Conservation (phyloP, 1,140 invertebrate genomes). For the Aplysia californica region DNA sequence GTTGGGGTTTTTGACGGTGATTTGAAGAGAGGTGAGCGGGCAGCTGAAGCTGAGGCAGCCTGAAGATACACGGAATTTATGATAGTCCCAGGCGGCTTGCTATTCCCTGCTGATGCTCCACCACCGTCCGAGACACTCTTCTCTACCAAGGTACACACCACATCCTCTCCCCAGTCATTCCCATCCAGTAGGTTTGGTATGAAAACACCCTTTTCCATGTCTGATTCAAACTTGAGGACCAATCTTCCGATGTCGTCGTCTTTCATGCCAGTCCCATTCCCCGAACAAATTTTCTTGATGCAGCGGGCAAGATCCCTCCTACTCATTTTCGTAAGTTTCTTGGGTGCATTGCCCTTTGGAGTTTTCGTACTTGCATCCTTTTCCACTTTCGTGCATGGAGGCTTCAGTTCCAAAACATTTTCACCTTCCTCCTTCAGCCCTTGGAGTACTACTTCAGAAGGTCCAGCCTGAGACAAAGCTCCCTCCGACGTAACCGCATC, state of each 20-base stretch:
- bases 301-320: not conserved
- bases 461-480: no score
- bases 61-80: not conserved
- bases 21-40: not conserved
- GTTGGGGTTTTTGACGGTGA: not conserved
- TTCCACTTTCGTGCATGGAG: no score
- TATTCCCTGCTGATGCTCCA: no score
- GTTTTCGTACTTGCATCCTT: no score
- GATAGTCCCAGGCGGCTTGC: not conserved
- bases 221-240: not conserved
- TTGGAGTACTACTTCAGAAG: no score
- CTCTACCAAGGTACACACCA: not conserved
- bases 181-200: slow-evolving; percentile 1
- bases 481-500: no score
- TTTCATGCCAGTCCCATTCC: not conserved
- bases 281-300: not conserved
- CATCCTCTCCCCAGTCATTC: not conserved
- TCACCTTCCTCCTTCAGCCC: no score
- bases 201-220: not conserved
- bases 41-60: not conserved
- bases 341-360: not conserved
- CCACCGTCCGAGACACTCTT: not conserved
- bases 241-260: slow-evolving; percentile 1
- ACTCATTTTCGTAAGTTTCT: not conserved
- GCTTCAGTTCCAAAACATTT: no score